Percentiles rank a stretch among this genome's conserved stretches.
Conservation (phyloP, 2,888 invertebrate genomes). For the Epirrhoe alternata region DNA sequence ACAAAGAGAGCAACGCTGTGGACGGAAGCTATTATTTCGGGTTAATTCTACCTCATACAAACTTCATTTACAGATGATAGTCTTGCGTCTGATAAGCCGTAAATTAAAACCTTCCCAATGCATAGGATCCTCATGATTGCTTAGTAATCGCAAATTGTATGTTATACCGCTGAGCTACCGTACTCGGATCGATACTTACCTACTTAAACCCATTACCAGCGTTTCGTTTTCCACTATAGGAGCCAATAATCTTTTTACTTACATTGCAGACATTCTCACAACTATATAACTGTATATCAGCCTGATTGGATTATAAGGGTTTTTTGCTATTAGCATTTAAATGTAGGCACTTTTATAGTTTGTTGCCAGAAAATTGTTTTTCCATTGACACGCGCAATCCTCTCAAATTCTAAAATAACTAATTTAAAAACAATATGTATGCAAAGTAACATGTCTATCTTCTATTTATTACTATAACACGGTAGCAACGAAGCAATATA, state of each 20-base stretch:
- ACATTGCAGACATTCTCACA: conserved; percentile 14
- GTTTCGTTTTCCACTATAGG: conserved; percentile 23
- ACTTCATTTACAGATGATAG: background rate
- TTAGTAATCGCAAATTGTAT: conserved; percentile 31
- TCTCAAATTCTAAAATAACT: conserved; percentile 20
- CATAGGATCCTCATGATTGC: conserved; percentile 25
- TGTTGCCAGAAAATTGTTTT: conserved; percentile 18
- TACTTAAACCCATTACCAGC: conserved; percentile 28
- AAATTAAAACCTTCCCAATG: conserved; percentile 15
- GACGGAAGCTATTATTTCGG: no score
- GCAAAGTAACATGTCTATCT: conserved; percentile 45
- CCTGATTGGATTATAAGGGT: conserved; percentile 3
- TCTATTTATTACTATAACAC: conserved; percentile 50
- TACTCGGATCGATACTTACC: conserved; percentile 31
- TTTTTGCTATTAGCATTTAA: conserved; percentile 13
- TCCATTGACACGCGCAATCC: conserved; percentile 17
- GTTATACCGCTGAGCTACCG: conserved; percentile 31
- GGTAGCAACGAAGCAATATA: conserved; percentile 51
- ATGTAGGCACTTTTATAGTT: conserved; percentile 5
- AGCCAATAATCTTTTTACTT: conserved; percentile 25
- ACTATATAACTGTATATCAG: conserved; percentile 4
- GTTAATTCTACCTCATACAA: no score
- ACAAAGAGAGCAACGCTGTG: no score
- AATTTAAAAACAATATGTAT: conserved; percentile 49
- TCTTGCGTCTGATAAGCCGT: conserved; percentile 10